phyloP scores from a whole-genome alignment of 2,888 invertebrate genomes.

The Strigamia maritima region DNA sequence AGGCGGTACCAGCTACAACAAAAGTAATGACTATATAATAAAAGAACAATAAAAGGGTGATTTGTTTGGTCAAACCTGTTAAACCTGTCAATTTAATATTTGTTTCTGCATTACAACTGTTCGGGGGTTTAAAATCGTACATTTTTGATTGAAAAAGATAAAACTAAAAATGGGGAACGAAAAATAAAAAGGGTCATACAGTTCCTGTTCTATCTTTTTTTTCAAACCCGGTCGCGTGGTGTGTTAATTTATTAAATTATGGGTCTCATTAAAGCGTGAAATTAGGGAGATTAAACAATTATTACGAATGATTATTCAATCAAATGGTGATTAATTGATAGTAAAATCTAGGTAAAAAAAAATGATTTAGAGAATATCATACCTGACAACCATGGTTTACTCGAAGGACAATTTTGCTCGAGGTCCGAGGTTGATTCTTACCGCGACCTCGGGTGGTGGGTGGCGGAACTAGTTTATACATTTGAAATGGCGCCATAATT shows the following conservation, averaged over 20 bases:
- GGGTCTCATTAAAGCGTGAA: background rate
- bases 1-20: background rate
- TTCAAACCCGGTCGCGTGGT: too few relatives aligned
- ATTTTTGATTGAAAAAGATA: background rate
- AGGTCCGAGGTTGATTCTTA: background rate
- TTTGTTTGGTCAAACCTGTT: background rate
- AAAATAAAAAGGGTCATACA: too few relatives aligned
- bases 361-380: background rate
- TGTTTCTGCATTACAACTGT: background rate
- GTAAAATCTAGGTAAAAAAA: background rate
- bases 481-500: background rate
- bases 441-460: background rate
- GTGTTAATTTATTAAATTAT: too few relatives aligned
- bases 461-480: background rate
- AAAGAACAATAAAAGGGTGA: background rate
- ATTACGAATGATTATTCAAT: too few relatives aligned
- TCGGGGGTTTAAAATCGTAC: background rate
- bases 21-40: background rate
- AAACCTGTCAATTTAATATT: background rate
- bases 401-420: background rate
- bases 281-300: background rate
- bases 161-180: background rate
- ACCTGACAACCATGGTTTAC: background rate
- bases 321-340: background rate
- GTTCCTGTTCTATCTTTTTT: too few relatives aligned